Base-by-base conservation (phyloP, 2,113 vertebrate species). In the Oriolus oriolus region DNA sequence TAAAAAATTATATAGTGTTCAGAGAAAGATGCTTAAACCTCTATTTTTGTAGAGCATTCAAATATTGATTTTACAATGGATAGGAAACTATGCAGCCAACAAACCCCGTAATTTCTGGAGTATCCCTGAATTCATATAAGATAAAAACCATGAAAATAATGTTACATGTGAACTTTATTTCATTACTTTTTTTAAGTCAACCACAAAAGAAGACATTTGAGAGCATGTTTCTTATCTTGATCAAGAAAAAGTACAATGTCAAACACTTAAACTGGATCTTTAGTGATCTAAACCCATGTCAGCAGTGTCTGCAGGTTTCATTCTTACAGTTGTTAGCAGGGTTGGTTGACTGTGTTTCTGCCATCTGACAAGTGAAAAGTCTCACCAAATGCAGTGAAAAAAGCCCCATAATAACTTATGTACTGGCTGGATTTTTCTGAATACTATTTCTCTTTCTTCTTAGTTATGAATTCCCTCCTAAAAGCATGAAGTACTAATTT, bases 1-100 rank as follows among this genome's bases (percentile, higher is more conserved):
- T 82, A 49, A 95, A 93, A 87, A 94, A 91, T 96, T 82, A 89
- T 69, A 84, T 23, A 26, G 45, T 69, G 22, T 61, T 89, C 21
- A 57, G 41, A 87, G 65, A 93, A 79, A 79, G 28, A 59, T 83
- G 13, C 52, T 59, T 84, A 84, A 86, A 31, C 57, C 23, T 75
- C 56, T 84, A 1, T 84, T 95, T 91, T 66, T 87, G 45, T 76
- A 50, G 17, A 61, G 7, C 7, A 16, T 79, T 85, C 53, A 69
- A 45, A 87, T 85, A 73, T 0, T 87, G 82, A 85, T 91, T 93
- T 93, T 89, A 61, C 0, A 13, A 37, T 61, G 33, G 37, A 65
- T 84, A 69, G 89, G 87, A 96, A 95, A 95, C 52, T 93, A 80
- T 93, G 90, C 69, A 81, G 63, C 39, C 37, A 88, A 33, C 37